A percentile compares a stretch with the other conserved stretches of the same genome.
phyloP scores from a whole-genome alignment of 1,140 invertebrate genomes.

The Nephotettix cincticeps region DNA sequence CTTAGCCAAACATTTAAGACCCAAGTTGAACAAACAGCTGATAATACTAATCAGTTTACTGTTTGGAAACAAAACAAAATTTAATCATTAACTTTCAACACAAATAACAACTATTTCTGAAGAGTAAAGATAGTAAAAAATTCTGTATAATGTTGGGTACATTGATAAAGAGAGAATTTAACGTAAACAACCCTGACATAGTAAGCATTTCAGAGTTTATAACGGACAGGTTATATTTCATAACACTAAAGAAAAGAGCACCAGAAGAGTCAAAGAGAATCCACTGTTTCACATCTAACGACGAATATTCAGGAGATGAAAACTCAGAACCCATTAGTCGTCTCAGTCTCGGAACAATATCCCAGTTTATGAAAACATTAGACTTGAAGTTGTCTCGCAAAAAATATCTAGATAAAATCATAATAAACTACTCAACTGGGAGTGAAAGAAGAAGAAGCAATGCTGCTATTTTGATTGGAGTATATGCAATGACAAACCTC shows the following conservation, averaged over 20 bases:
- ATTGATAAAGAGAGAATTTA: too few relatives aligned
- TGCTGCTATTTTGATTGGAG: not conserved
- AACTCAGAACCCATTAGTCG: not conserved
- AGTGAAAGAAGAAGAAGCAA: not conserved
- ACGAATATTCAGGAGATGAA: not conserved
- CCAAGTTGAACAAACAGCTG: too few relatives aligned
- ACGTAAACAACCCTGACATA: too few relatives aligned
- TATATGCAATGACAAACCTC: not conserved
- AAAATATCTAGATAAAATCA: not conserved
- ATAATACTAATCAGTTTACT: too few relatives aligned
- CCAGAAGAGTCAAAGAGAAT: not conserved
- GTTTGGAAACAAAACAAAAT: too few relatives aligned
- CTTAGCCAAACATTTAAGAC: too few relatives aligned
- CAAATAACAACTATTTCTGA: too few relatives aligned
- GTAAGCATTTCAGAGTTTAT: not conserved
- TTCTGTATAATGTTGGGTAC: too few relatives aligned
- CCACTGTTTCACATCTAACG: not conserved
- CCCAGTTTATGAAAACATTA: not conserved
- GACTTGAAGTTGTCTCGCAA: not conserved
- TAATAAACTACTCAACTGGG: not conserved
- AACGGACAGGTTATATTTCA: not conserved
- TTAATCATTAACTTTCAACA: too few relatives aligned
- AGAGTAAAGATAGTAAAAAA: too few relatives aligned
- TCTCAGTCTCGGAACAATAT: not conserved
- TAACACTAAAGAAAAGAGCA: not conserved